Evolutionary conservation across 92 coral and sea anemone species (phyloP).

Genomic region (Scolanthus callimorphus): DNA sequence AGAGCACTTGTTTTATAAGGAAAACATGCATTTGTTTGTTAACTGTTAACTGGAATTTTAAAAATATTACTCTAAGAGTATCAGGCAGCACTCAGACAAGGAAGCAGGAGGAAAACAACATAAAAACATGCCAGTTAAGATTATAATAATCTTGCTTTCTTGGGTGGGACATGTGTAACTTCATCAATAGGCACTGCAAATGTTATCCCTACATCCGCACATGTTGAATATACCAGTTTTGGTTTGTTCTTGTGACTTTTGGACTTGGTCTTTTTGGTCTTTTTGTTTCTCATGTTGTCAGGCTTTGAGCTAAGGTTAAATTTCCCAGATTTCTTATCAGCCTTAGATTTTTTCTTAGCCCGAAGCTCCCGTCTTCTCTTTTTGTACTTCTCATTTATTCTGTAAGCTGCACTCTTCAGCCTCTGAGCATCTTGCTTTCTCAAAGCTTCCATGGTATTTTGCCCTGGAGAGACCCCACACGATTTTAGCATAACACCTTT

Average conservation of each 20-base stretch:
- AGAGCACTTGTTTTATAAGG: neutral
- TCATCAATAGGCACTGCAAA: neutral
- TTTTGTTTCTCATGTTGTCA: slow-evolving; percentile 1
- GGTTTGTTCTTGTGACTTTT: too few species aligned
- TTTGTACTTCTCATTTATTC: neutral
- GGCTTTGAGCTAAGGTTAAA: slow-evolving; percentile 22
- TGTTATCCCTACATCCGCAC: neutral
- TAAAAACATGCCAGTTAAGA: too few species aligned
- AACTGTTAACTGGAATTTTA: too few species aligned
- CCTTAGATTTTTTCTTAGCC: slow-evolving; percentile 18
- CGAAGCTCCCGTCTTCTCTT: slow-evolving; percentile 5
- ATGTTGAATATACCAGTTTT: neutral
- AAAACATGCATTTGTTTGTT: neutral
- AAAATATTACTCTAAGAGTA: neutral
- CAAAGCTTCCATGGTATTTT: slow-evolving; percentile 13
- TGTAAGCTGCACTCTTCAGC: slow-evolving; percentile 8
- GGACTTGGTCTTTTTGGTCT: neutral
- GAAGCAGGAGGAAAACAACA: too few species aligned
- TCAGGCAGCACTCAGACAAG: too few species aligned
- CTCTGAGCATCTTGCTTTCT: slow-evolving; percentile 2
- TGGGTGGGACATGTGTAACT: neutral
- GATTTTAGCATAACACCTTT: slow-evolving; percentile 11
- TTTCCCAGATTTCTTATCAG: slow-evolving; percentile 4
- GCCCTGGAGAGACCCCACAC: slow-evolving; percentile 14
- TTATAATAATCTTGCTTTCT: neutral